phyloP scores from a whole-genome alignment of 1,140 invertebrate species.

The Saccostrea glomerata region DNA sequence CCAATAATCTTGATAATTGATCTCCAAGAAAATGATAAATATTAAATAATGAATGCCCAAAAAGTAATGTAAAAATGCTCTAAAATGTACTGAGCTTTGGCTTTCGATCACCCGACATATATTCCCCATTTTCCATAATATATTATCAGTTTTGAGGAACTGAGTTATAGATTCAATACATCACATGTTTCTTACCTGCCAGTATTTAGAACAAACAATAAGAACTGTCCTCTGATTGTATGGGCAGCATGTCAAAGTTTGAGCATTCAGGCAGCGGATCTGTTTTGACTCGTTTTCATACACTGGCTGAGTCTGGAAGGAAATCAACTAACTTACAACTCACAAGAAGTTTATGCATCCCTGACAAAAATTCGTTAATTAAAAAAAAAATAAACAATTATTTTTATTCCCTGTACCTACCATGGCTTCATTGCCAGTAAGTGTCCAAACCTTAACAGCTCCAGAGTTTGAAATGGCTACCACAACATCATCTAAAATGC shows the following conservation, averaged over 20 bases:
- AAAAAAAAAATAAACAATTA: too few species aligned
- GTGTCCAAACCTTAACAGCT: slow-evolving; percentile 98
- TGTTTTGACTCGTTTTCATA: slow-evolving; percentile 99
- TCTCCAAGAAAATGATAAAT: too few species aligned
- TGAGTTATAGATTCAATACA: too few species aligned
- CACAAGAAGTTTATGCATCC: background rate
- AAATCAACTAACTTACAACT: slow-evolving; percentile 67
- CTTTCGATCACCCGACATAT: too few species aligned
- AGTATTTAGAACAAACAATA: slow-evolving; percentile 97
- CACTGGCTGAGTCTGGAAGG: slow-evolving; percentile 83
- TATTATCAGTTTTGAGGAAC: too few species aligned
- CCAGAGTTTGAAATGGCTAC: slow-evolving; percentile 97
- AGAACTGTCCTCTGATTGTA: slow-evolving; percentile 96
- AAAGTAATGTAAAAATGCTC: too few species aligned
- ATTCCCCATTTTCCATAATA: too few species aligned
- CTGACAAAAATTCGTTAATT: too few species aligned
- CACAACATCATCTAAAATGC: slow-evolving; percentile 93
- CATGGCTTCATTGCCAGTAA: slow-evolving; percentile 88
- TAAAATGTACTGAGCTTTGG: too few species aligned
- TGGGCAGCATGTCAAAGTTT: slow-evolving; percentile 94
- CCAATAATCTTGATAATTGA: too few species aligned
- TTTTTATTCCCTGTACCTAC: slow-evolving; percentile 52
- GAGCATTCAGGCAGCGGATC: slow-evolving; percentile 95
- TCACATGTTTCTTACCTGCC: slow-evolving; percentile 87
- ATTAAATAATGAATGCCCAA: too few species aligned